Evolutionary conservation across 2,888 invertebrate genomes (phyloP).

Genomic region (Calliopum simillimum): DNA sequence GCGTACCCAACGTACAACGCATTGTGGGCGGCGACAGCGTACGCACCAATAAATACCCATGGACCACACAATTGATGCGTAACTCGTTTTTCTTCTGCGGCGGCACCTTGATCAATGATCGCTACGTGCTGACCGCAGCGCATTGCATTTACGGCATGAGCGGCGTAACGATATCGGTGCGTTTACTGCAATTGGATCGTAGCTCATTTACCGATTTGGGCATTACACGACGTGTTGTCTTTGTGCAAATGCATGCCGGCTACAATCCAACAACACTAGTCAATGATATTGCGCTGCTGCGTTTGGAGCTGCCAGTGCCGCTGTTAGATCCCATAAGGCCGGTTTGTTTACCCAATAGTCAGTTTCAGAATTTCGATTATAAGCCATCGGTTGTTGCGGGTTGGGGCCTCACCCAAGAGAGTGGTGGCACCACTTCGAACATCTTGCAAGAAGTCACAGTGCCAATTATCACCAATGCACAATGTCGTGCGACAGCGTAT

Average conservation of each 20-base stretch:
- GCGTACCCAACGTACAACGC: conserved; percentile 63
- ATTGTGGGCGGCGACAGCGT: conserved; percentile 64
- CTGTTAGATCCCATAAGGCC: conserved; percentile 57
- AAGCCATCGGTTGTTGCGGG: conserved; percentile 60
- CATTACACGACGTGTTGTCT: conserved; percentile 54
- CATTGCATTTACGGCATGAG: conserved; percentile 61
- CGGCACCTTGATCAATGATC: conserved; percentile 64
- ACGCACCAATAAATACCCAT: conserved; percentile 63
- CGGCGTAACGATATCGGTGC: conserved; percentile 52
- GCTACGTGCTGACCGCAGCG: conserved; percentile 63
- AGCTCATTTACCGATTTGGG: conserved; percentile 49
- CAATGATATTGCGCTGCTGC: conserved; percentile 62
- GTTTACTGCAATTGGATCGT: conserved; percentile 59
- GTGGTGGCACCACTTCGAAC: conserved; percentile 57
- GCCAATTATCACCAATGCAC: conserved; percentile 62
- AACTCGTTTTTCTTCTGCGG: conserved; percentile 60
- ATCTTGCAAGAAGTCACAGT: conserved; percentile 60
- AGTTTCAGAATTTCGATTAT: conserved; percentile 55
- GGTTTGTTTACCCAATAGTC: conserved; percentile 58
- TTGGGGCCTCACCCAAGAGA: conserved; percentile 60
- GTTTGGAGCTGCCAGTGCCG: conserved; percentile 55
- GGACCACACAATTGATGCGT: conserved; percentile 62
- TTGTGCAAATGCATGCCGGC: conserved; percentile 52
- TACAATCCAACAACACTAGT: conserved; percentile 57
- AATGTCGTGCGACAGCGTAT: conserved; percentile 61